Percentiles rank a stretch among this genome's conserved stretches.
Conservation (phyloP, 2,113 vertebrate species). For the Coracopsis vasa region DNA sequence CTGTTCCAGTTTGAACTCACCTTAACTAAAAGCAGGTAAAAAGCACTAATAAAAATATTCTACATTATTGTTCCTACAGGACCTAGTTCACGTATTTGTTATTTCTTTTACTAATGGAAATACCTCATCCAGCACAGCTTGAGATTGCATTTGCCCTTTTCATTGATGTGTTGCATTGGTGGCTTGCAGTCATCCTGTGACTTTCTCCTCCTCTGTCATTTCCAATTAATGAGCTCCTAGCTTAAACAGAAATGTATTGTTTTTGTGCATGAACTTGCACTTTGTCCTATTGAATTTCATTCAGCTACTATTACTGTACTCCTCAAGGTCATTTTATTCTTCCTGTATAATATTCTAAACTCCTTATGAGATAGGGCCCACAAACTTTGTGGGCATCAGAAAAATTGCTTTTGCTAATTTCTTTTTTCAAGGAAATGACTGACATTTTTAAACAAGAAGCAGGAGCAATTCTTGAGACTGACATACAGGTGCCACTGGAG, state of each 20-base stretch:
- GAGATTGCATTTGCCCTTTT: neutral
- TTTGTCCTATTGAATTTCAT: slow-evolving; percentile 57
- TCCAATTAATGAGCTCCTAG: slow-evolving; percentile 42
- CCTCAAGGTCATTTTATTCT: slow-evolving; percentile 45
- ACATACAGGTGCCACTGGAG: neutral
- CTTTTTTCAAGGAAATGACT: neutral
- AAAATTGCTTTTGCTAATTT: neutral
- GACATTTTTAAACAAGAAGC: neutral
- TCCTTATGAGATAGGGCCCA: neutral
- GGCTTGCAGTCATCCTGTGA: neutral
- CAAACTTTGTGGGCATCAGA: neutral
- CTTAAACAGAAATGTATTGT: slow-evolving; percentile 34
- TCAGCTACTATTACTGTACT: slow-evolving; percentile 8
- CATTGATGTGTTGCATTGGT: neutral
- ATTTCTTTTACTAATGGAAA: neutral
- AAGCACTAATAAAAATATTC: neutral
- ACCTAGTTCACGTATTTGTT: neutral
- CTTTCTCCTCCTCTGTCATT: slow-evolving; percentile 44
- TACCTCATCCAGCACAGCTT: neutral
- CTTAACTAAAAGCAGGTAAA: neutral
- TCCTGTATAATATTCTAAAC: neutral
- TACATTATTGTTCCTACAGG: neutral
- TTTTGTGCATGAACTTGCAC: slow-evolving; percentile 39
- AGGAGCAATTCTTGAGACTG: neutral
- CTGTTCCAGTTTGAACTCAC: neutral